Conservation (phyloP, 2,113 vertebrate species). For the Anoplopoma fimbria region DNA sequence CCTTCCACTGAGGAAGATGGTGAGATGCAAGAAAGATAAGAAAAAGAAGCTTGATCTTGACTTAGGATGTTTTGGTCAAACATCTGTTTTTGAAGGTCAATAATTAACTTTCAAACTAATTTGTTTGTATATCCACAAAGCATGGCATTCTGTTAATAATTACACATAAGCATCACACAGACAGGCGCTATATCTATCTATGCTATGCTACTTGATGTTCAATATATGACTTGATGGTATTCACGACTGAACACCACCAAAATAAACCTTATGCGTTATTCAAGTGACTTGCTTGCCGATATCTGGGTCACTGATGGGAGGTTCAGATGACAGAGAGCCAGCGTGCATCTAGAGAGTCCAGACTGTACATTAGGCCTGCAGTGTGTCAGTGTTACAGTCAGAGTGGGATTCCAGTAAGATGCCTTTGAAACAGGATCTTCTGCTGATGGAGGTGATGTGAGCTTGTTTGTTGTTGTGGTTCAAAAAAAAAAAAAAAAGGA, state of each 20-base stretch:
- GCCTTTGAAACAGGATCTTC: conserved; percentile 20
- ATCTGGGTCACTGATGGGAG: conserved; percentile 1
- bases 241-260: not conserved
- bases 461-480: conserved; percentile 9
- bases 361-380: not conserved
- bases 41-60: too few species aligned
- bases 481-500: not conserved
- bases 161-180: not conserved
- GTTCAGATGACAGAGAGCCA: not conserved
- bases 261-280: not conserved
- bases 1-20: not conserved
- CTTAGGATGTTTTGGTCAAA: too few species aligned
- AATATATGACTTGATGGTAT: not conserved
- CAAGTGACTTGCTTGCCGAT: not conserved
- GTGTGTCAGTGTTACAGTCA: conserved; percentile 29
- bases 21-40: too few species aligned
- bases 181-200: not conserved
- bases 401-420: conserved; percentile 8
- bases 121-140: too few species aligned
- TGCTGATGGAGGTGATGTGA: not conserved
- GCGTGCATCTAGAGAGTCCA: not conserved
- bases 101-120: too few species aligned
- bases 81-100: too few species aligned
- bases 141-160: not conserved
- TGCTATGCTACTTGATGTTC: not conserved